Base-by-base conservation (phyloP, 2,888 invertebrate genomes). In the Andrena praecox region DNA sequence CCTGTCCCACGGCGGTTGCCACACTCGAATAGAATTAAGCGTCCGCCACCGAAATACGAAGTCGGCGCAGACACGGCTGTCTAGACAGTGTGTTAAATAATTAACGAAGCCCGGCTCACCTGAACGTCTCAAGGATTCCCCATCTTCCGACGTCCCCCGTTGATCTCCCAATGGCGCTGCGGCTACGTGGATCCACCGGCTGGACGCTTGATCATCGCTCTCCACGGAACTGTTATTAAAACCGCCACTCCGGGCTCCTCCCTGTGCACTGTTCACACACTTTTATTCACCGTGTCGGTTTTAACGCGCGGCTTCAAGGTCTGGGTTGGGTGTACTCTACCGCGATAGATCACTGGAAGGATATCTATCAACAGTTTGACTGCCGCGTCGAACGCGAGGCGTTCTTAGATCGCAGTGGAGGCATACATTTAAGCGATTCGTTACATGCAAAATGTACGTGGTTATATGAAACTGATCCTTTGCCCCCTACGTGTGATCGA, bases 41-140 rank as follows among this genome's bases (percentile, higher is more conserved):
- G 16, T 48, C 48, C 4, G 4, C 8, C 33, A 2, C 20, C 24
- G 5, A 70, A 60, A 59, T 56, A 66, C 12, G 3, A 59, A 1
- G 10, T 0, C 42, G 16, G 20, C 20, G 1, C 4, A 27, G 10
- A 0, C 6, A 35, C 59, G 24, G 3, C 10, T 8, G 64, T 8
- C 16, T 27, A 42, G 29, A 31, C 56, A 27, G 16, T 29, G 16
- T 2, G 50, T 42, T 16, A 71, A n/a, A 27, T 31, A 24, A 77
- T 59, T 59, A 62, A 59, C 24, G 12, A 42, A 24, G 12, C 56
- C 56, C 63, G 50, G n/a, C 89, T 85, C 73, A 88, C 87, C 87
- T 87, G 75, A 64, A 27, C 63, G 68, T 50, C 62, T 83, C 56
- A 84, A 86, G 81, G 64, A 82, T 74, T 86, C 66, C 80, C 79